Percentiles rank a stretch among this genome's conserved stretches.
These are phyloP conservation scores for Clistopyga incitator DNA, from an alignment of 2,888 invertebrate species.

Conservation along the genomic window DNA sequence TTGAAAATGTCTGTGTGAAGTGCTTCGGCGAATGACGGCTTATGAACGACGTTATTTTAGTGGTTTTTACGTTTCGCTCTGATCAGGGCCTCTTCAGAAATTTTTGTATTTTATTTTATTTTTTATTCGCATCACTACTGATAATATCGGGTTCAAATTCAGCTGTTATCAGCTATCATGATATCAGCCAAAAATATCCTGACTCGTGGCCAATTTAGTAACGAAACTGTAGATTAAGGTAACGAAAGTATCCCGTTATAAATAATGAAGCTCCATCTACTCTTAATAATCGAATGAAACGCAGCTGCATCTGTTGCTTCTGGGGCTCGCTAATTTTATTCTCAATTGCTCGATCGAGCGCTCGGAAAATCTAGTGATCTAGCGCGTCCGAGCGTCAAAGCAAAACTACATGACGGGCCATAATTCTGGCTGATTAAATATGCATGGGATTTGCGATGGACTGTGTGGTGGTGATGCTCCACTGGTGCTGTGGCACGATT, in stretches of 20 bases:
- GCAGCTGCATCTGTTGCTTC: constrained; percentile 33
- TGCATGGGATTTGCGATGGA: constrained; percentile 77
- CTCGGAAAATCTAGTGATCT: constrained; percentile 59
- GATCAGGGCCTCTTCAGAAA: too few relatives aligned
- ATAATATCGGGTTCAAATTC: too few relatives aligned
- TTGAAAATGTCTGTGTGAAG: too few relatives aligned
- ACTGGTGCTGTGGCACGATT: constrained; percentile 69
- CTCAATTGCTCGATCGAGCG: constrained; percentile 55
- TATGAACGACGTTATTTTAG: too few relatives aligned
- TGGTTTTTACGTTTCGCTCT: too few relatives aligned
- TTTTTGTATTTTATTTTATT: too few relatives aligned
- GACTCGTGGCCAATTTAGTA: not conserved
- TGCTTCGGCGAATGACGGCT: too few relatives aligned
- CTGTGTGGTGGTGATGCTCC: constrained; percentile 50
- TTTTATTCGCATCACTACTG: too few relatives aligned
- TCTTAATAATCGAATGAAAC: constrained; percentile 28
- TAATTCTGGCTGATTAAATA: constrained; percentile 82
- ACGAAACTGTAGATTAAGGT: not conserved
- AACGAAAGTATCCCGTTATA: constrained; percentile 28
- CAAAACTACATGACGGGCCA: constrained; percentile 80
- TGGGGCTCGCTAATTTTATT: constrained; percentile 59
- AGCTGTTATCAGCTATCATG: too few relatives aligned
- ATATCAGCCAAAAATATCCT: too few relatives aligned
- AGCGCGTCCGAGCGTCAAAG: constrained; percentile 51
- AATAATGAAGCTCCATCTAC: not conserved